Conservation (phyloP, 2,113 vertebrate genomes). For the Sclerurus mexicanus region DNA sequence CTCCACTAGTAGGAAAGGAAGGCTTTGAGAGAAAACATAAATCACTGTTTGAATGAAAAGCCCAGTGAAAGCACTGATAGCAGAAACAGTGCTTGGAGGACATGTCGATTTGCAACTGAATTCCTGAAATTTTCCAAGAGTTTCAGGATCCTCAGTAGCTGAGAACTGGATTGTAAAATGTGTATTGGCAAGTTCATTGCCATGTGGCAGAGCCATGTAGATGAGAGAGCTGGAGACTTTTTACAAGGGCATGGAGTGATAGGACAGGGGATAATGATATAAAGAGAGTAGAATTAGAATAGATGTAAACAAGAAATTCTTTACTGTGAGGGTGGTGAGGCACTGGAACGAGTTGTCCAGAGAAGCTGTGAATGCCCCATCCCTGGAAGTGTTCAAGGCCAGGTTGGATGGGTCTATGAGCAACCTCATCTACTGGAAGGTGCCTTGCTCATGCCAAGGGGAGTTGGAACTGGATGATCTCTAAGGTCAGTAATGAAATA, state of each 20-base stretch:
- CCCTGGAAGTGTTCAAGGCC: neutral
- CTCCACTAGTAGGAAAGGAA: neutral
- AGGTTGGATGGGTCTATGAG: neutral
- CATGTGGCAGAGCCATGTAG: rapidly evolving
- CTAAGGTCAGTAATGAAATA: neutral
- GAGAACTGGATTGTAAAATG: neutral
- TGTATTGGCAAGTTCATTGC: neutral
- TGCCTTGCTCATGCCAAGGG: neutral
- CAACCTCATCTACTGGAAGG: neutral
- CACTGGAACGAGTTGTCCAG: neutral
- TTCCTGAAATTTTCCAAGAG: neutral
- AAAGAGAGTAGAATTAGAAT: neutral
- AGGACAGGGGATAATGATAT: too few relatives aligned
- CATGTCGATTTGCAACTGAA: neutral
- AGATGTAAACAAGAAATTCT: neutral
- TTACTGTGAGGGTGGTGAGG: neutral
- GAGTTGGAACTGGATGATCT: neutral
- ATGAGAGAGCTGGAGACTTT: neutral
- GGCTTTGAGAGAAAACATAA: neutral
- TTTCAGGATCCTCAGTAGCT: neutral
- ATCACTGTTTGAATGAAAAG: neutral
- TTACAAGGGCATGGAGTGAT: neutral
- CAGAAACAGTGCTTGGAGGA: neutral
- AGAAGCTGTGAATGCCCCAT: neutral
- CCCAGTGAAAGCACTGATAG: neutral